A percentile compares a stretch with the other conserved stretches of the same genome.
These are phyloP conservation scores for Oryzias celebensis DNA, from an alignment of 2,113 vertebrate genomes.

Conservation along the genomic window DNA sequence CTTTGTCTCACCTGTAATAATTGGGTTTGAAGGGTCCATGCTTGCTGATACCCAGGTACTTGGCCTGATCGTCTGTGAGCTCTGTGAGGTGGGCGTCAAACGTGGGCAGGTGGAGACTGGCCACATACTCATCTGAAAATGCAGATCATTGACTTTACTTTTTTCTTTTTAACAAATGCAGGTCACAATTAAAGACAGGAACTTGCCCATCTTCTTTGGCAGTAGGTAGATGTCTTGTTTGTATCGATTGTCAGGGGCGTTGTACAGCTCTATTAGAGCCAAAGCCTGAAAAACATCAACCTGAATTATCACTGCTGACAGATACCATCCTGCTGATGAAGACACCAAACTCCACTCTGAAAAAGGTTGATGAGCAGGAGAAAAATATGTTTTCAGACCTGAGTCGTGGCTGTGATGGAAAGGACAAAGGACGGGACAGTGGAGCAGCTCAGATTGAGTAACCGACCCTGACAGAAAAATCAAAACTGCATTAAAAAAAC, in stretches of 20 bases:
- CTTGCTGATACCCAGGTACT: slow-evolving; percentile 62
- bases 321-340: neutral
- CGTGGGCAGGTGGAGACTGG: slow-evolving; percentile 58
- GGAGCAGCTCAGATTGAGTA: slow-evolving; percentile 94
- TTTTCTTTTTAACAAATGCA: neutral
- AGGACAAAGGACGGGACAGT: slow-evolving; percentile 93
- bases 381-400: slow-evolving; percentile 66
- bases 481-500: slow-evolving; percentile 1
- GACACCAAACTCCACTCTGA: no score
- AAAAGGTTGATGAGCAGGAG: no score
- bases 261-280: slow-evolving; percentile 87
- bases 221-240: slow-evolving; percentile 91
- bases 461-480: slow-evolving; percentile 80
- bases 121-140: slow-evolving; percentile 66
- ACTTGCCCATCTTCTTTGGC: slow-evolving; percentile 93
- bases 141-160: neutral
- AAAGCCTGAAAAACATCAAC: slow-evolving; percentile 49
- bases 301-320: neutral
- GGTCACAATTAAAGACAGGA: neutral
- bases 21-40: slow-evolving; percentile 65
- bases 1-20: slow-evolving; percentile 55
- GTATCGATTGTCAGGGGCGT: slow-evolving; percentile 89
- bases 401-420: slow-evolving; percentile 92
- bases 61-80: slow-evolving; percentile 59
- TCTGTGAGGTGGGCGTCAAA: slow-evolving; percentile 67